Evolutionary conservation across 2,113 vertebrate species (phyloP), one percentile per base, ranked within the genome.

Genomic region (Origma solitaria): DNA sequence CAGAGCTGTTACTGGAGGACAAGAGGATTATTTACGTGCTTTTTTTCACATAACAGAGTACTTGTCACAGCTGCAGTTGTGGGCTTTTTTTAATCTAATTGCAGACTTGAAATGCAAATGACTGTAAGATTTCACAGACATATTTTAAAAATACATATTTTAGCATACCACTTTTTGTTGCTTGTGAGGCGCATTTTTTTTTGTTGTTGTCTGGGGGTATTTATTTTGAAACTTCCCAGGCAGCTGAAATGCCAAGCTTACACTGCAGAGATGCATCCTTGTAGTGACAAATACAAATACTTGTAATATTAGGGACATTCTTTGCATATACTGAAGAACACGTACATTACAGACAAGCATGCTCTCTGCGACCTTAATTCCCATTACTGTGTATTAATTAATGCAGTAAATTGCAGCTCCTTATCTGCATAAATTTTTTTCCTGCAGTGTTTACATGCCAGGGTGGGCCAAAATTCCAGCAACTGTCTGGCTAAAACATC

Each of bases 61-160:
- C 45, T 95, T 91, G 73, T 87, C 90, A 79, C 92, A 97, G 73
- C 82, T 93, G 76, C 76, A 85, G 79, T 85, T 90, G 61, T 58
- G 69, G 53, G 56, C 40, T 92, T 90, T 68, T 82, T 93, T 21
- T 71, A 92, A 95, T 96, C 40, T 95, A 96, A 96, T 92, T 92
- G 82, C 85, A 91, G 72, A 80, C 86, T 95, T 94, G 35, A 92
- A 90, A 91, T 95, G 88, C 65, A 86, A 93, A 93, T 88, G 78
- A 71, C 57, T 89, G 38, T 60, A 86, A 95, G 90, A 86, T 96
- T 94, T 85, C 83, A 91, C 56, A 88, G 69, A 90, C 64, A 13
- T 66, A 69, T 62, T 96, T 97, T 76, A 58, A 93, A 95, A 94
- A 72, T 79, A 64, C 13, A 94, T 56, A 83, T 95, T 95, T 95